These are phyloP conservation scores for Leptestheria dahalacensis DNA, from an alignment of 1,140 invertebrate species.

Conservation along the genomic window DNA sequence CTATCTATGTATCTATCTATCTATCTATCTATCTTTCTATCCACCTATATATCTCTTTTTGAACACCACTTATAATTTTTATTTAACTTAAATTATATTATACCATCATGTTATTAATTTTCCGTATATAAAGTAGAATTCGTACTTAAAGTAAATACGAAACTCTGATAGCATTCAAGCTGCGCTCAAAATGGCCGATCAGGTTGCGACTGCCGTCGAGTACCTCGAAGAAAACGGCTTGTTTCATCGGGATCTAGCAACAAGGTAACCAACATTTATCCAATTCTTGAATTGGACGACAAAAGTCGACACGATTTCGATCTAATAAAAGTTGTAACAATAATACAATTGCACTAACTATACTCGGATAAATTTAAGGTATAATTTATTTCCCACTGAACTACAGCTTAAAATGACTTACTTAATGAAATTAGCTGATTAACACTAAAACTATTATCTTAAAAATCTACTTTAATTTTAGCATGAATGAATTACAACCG, in stretches of 20 bases:
- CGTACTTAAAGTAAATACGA: not conserved
- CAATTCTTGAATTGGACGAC: not conserved
- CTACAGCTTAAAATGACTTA: too few relatives aligned
- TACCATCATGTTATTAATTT: too few relatives aligned
- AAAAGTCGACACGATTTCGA: not conserved
- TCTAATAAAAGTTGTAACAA: not conserved
- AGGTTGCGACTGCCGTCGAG: not conserved
- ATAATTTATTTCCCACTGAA: too few relatives aligned
- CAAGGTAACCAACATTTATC: not conserved
- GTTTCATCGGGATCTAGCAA: conserved; percentile 6
- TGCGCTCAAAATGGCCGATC: not conserved
- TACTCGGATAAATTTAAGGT: too few relatives aligned
- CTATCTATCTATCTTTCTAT: too few relatives aligned
- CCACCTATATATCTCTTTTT: too few relatives aligned
- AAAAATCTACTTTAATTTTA: too few relatives aligned
- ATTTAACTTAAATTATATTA: not conserved
- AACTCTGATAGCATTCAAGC: not conserved
- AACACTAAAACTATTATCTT: too few relatives aligned
- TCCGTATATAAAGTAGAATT: too few relatives aligned
- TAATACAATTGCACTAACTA: not conserved
- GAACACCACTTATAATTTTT: not conserved
- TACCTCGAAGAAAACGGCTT: conserved; percentile 1
- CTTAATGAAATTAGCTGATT: too few relatives aligned
- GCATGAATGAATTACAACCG: too few relatives aligned
- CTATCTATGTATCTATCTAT: not conserved